Evolutionary conservation across 1,140 invertebrate genomes (phyloP).

Genomic region (Alviniconcha marisindica): DNA sequence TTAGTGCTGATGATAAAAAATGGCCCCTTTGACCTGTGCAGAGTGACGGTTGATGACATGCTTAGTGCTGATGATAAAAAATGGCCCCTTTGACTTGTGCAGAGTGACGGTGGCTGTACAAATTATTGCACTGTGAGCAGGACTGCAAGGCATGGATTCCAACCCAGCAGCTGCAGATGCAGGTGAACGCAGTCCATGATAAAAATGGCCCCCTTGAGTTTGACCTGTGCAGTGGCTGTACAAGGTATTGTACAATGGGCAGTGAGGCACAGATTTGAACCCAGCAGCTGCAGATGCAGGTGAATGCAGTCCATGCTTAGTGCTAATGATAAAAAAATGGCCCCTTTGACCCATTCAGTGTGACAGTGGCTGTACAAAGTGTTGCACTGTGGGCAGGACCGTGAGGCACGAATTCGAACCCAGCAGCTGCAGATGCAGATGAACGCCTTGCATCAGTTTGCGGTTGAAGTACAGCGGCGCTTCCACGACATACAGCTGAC

Average conservation of each 20-base stretch:
- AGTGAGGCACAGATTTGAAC: conserved; percentile 21
- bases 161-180: conserved; percentile 21
- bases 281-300: conserved; percentile 19
- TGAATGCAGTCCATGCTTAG: not conserved
- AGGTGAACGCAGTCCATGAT: not conserved
- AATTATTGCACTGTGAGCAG: not conserved
- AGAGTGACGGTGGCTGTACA: not conserved
- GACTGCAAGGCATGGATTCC: conserved; percentile 18
- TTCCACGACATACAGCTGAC: too few species aligned
- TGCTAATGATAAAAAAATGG: not conserved
- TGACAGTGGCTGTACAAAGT: not conserved
- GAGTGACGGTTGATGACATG: too few species aligned
- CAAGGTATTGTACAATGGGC: not conserved
- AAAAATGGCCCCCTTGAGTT: not conserved
- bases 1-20: too few species aligned
- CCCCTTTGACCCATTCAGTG: not conserved
- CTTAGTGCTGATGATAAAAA: too few species aligned
- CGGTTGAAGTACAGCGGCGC: not conserved
- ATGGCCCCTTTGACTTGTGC: not conserved
- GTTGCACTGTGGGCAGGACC: too few species aligned
- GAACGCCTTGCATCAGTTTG: not conserved
- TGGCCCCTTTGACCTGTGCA: not conserved
- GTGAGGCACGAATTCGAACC: conserved; percentile 25
- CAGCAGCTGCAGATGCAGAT: conserved; percentile 22
- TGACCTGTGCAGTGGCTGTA: not conserved